Evolutionary conservation across 2,888 invertebrate species (phyloP), one percentile per base, ranked within the genome.

Genomic region (Sclerodermus sp.): DNA sequence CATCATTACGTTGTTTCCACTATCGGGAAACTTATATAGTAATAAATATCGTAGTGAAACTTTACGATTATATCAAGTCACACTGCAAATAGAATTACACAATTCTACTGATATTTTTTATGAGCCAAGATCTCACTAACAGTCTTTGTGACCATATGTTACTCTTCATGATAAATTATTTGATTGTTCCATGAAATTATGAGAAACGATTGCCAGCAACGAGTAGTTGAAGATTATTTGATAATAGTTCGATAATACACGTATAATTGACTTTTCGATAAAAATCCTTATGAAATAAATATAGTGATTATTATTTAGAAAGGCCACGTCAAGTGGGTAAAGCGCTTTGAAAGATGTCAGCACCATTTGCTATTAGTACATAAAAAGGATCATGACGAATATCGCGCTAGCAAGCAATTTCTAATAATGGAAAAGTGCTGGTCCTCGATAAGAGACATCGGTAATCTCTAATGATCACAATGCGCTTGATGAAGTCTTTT

Each of bases 401-500:
- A 31, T 29, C 17, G 32, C 37, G 31, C 53, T 51, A 51, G 54
- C 52, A 49, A 37, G 44, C 46, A 41, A 47, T 39, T 36, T 51
- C 39, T 39, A 17, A 41, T 12, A 39, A 32, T 48, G 49, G 47
- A 47, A 57, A 53, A 53, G 51, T 57, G 45, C 55, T 66, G 67
- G 67, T 66, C 67, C 67, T 60, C 60, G 58, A 55, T 62, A 54
- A 61, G 51, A 57, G 59, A 60, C 55, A 34, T 12, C 4, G 12
- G 10, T 4, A n/a, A 34, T 13, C n/a, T 34, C 34, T 34, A 34
- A 34, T 65, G 57, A 71, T 70, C 67, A 70, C 65, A 67, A 70
- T 71, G 62, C 64, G 69, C 68, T 70, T 66, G 64, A 68, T 60
- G 62, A 68, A 64, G 64, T 64, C 58, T 65, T 65, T 49, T 23